Evolutionary conservation across 2,888 invertebrate species (phyloP).

Genomic region (Ichneumoninae sp.): DNA sequence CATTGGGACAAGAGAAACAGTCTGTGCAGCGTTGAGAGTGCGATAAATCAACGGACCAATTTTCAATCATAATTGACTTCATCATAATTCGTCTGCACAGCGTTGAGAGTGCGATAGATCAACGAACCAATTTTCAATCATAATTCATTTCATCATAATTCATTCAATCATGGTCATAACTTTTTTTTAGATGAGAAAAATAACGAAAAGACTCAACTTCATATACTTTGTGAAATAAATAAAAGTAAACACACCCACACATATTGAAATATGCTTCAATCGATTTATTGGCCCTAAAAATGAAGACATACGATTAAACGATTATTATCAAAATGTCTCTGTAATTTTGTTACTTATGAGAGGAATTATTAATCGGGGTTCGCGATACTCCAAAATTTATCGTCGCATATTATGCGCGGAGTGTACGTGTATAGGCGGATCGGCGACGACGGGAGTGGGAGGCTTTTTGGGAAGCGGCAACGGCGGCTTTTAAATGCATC

Average conservation of each 20-base stretch:
- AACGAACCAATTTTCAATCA: not conserved
- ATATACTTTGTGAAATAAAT: not conserved
- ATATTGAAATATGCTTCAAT: not conserved
- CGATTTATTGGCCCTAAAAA: not conserved
- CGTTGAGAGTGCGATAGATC: not conserved
- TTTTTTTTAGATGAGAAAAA: not conserved
- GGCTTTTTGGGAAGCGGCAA: conserved; percentile 42
- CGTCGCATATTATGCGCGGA: conserved; percentile 23
- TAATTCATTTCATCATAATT: not conserved
- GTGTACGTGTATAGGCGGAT: conserved; percentile 9
- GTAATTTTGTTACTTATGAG: conserved; percentile 30
- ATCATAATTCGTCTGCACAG: not conserved
- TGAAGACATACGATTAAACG: not conserved
- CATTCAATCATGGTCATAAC: not conserved
- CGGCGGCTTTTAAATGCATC: conserved; percentile 68
- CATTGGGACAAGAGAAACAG: not conserved
- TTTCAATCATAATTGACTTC: not conserved
- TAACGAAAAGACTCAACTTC: not conserved
- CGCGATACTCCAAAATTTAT: conserved; percentile 45
- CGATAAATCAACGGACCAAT: not conserved
- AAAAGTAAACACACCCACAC: not conserved
- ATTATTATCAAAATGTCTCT: not conserved
- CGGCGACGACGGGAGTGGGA: conserved; percentile 20
- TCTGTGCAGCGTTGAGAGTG: not conserved
- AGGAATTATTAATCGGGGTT: conserved; percentile 14